Evolutionary conservation across 2,797 vertebrate genomes (phyloP), one percentile per base, ranked within the genome.

Genomic region (Neostethus bicornis): DNA sequence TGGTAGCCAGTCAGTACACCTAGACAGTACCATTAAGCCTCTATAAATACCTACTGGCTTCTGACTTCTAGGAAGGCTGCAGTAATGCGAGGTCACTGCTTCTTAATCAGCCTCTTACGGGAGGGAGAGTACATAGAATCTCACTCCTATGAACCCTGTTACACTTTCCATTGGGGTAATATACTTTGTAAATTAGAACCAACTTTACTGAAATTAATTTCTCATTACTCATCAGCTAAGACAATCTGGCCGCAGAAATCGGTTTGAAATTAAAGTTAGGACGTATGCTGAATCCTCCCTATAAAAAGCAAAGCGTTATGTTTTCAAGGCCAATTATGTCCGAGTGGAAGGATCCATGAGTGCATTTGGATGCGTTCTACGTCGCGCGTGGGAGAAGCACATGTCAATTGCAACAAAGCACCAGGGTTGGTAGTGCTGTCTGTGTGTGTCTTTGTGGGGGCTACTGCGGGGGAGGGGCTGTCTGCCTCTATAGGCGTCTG

Each of bases 41-140:
- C 85, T 90, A 87, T 88, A 89, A 89, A 91, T 92, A 88, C 78
- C 75, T 73, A 77, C 81, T 80, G 81, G 80, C 73, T 83, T 61
- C 67, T 77, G 79, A 81, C 72, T 89, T 90, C 87, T 87, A 77
- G 84, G 89, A 91, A 91, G 69, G 67, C 78, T 56, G 69, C 72
- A 47, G 61, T 46, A 51, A 75, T 74, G 66, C 74, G 52, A 83
- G 85, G 77, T 73, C 73, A 77, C 39, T 43, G 55, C 66, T 76
- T 66, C 58, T 57, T 84, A 81, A 87, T 85, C 79, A 71, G 73
- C 66, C 76, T 69, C 55, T 74, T 61, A 78, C 45, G 61, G 60
- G 70, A 70, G 74, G 37, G 49, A 41, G 12, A 58, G 60, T 75
- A 76, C 56, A 11, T 29, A 61, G 70, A 71, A 64, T 42, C 32